phyloP scores from a whole-genome alignment of 2,888 invertebrate genomes.

The Troides oblongomaculatus region DNA sequence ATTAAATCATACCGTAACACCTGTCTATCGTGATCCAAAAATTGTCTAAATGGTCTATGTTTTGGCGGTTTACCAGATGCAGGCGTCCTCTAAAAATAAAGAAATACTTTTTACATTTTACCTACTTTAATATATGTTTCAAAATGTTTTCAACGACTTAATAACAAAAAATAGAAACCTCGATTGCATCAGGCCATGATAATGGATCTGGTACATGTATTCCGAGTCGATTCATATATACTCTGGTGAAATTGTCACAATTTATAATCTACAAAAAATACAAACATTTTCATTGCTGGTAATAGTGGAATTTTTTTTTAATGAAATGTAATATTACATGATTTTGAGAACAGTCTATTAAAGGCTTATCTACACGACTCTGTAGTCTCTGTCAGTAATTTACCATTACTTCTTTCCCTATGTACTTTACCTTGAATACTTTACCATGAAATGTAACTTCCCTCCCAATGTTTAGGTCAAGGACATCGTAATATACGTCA shows the following conservation, averaged over 20 bases:
- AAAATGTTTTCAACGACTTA: background rate
- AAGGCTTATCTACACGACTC: no score
- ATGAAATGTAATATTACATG: no score
- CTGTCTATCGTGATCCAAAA: slow-evolving; percentile 89
- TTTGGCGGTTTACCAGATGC: slow-evolving; percentile 58
- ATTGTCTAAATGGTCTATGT: slow-evolving; percentile 86
- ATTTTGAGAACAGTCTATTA: no score
- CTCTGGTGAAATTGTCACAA: slow-evolving; percentile 93
- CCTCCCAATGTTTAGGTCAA: slow-evolving; percentile 92
- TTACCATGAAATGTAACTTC: slow-evolving; percentile 90
- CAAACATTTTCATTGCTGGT: background rate
- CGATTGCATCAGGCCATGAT: slow-evolving; percentile 63
- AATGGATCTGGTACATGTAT: slow-evolving; percentile 87
- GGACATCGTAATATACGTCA: slow-evolving; percentile 88
- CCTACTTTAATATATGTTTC: no score
- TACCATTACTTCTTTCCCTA: background rate
- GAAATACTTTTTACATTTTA: background rate
- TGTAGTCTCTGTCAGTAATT: background rate
- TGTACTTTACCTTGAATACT: slow-evolving; percentile 75
- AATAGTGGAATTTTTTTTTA: background rate
- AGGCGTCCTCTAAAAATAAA: slow-evolving; percentile 68
- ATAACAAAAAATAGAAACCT: slow-evolving; percentile 42
- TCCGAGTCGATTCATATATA: slow-evolving; percentile 91
- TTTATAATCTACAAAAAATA: slow-evolving; percentile 82
- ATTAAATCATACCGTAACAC: slow-evolving; percentile 62